Conservation (phyloP, 2,888 invertebrate genomes). For the Acronicta psi region DNA sequence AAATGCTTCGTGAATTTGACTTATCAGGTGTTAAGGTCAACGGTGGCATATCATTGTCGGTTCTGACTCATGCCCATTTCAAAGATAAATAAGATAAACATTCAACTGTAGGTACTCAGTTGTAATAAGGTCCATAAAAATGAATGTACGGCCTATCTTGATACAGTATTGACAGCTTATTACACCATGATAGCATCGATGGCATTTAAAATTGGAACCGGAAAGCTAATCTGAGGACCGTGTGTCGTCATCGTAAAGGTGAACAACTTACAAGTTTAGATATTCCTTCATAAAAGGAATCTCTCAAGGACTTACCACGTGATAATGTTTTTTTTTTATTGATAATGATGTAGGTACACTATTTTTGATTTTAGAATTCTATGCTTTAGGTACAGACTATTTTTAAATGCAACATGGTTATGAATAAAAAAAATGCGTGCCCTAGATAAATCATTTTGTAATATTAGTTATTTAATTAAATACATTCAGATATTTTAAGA, state of each 20-base stretch:
- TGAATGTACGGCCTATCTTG: neutral
- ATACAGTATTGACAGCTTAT: slow-evolving; percentile 28
- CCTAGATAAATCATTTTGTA: too few species aligned
- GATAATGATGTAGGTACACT: too few species aligned
- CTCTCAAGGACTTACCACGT: slow-evolving; percentile 55
- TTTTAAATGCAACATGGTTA: too few species aligned
- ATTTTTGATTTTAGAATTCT: too few species aligned
- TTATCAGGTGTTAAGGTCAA: slow-evolving; percentile 46
- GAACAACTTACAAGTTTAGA: slow-evolving; percentile 58
- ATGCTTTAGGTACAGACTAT: too few species aligned
- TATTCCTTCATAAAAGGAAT: slow-evolving; percentile 50
- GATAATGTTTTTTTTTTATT: neutral
- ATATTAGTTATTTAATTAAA: too few species aligned
- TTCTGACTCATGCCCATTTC: slow-evolving; percentile 21
- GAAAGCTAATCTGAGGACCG: slow-evolving; percentile 54
- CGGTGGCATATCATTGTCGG: slow-evolving; percentile 34
- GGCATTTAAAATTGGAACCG: slow-evolving; percentile 60
- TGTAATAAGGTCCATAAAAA: slow-evolving; percentile 17
- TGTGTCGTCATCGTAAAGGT: slow-evolving; percentile 68
- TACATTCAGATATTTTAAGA: too few species aligned
- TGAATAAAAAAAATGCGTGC: too few species aligned
- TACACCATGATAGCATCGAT: slow-evolving; percentile 52
- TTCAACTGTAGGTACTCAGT: slow-evolving; percentile 15
- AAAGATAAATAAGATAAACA: neutral
- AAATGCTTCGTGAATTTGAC: slow-evolving; percentile 30